These are phyloP conservation scores for Atherinosoma microstoma DNA, from an alignment of 2,797 vertebrate genomes.

Conservation along the genomic window DNA sequence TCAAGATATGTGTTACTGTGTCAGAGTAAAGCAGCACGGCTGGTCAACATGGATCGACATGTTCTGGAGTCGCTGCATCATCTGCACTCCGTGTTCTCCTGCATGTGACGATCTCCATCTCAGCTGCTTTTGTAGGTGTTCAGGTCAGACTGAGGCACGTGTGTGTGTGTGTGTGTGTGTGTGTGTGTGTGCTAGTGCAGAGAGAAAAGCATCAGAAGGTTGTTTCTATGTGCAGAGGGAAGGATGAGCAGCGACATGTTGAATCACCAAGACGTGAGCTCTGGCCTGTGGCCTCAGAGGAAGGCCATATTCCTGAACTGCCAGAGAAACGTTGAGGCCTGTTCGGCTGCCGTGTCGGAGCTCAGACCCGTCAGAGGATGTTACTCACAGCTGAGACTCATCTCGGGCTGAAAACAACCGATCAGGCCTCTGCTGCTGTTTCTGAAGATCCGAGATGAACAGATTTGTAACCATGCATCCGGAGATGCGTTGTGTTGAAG, in stretches of 20 bases:
- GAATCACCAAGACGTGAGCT: conserved; percentile 31
- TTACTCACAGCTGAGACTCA: conserved; percentile 46
- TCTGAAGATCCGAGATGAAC: conserved; percentile 12
- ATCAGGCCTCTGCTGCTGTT: conserved; percentile 26
- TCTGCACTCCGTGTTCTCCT: background rate
- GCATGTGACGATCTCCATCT: background rate
- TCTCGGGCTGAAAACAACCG: conserved; percentile 29
- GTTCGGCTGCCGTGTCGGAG: conserved; percentile 22
- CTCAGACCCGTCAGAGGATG: conserved; percentile 1
- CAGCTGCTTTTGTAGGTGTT: background rate
- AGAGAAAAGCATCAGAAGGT: conserved; percentile 10
- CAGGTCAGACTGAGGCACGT: conserved; percentile 3
- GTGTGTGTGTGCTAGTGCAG: background rate
- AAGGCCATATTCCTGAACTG: conserved; percentile 10
- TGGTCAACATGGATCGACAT: too few species aligned
- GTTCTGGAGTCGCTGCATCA: too few species aligned
- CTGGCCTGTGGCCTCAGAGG: conserved; percentile 32
- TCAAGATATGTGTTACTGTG: too few species aligned
- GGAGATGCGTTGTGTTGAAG: conserved; percentile 11
- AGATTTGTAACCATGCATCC: conserved; percentile 19
- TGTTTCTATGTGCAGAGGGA: conserved; percentile 22
- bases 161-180: background rate
- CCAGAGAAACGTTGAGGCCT: conserved; percentile 1
- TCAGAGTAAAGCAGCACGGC: too few species aligned
- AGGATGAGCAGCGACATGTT: conserved; percentile 29